A percentile compares a stretch with the other conserved stretches of the same genome.
Evolutionary conservation across 2,797 vertebrate species (phyloP).

Genomic region (Liparis tanakae): DNA sequence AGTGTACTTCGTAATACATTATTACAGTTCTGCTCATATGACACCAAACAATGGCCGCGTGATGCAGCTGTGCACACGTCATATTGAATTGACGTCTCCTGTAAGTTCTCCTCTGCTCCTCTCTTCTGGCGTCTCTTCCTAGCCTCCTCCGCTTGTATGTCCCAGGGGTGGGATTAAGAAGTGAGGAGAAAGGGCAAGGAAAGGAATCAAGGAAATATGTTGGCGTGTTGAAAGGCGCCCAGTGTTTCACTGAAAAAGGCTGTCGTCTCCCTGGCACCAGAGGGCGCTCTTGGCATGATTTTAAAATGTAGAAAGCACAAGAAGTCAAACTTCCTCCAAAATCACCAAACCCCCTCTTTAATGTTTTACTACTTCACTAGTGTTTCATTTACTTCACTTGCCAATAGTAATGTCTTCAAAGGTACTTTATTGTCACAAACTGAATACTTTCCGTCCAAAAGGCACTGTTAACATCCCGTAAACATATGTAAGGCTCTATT

Average conservation of each 20-base stretch:
- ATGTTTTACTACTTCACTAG: not conserved
- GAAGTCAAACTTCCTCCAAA: not conserved
- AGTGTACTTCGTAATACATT: no score
- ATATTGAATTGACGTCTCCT: not conserved
- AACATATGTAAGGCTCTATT: not conserved
- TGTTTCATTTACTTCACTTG: not conserved
- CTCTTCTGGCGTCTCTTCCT: not conserved
- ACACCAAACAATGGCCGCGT: not conserved
- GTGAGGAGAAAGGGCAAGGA: not conserved
- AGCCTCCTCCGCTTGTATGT: not conserved
- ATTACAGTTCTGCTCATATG: not conserved
- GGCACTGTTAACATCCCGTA: not conserved
- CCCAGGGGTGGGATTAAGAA: not conserved
- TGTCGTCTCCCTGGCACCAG: conserved; percentile 54
- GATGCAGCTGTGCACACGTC: not conserved
- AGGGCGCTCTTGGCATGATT: conserved; percentile 59
- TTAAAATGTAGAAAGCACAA: conserved; percentile 15
- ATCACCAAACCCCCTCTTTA: not conserved
- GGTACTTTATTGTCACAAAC: not conserved
- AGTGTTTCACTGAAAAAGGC: not conserved
- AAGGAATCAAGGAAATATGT: not conserved
- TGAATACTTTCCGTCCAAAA: not conserved
- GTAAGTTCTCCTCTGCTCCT: not conserved
- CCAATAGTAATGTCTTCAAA: not conserved
- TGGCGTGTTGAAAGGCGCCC: not conserved